Evolutionary conservation across 2,113 vertebrate genomes (phyloP), one percentile per base, ranked within the genome.

Genomic region (Nibea albiflora): DNA sequence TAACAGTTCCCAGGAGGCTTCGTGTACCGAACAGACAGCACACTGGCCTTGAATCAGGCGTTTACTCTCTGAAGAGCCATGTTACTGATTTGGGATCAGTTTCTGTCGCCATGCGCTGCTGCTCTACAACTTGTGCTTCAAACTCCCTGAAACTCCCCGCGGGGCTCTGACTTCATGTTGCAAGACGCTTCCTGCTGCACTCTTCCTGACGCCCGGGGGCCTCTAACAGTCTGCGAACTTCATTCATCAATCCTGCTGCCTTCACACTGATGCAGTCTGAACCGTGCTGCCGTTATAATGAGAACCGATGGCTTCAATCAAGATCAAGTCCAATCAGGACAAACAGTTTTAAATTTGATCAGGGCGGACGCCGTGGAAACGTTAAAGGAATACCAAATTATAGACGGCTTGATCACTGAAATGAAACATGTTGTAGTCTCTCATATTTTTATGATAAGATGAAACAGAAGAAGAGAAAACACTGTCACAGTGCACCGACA

Each of bases 111-210:
- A 67, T 19, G 53, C 44, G 5, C 81, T 26, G 73, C n/a, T 71
- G 74, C 76, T 24, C 71, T 35, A 76, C 64, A 70, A 64, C 67
- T 66, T 86, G 56, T 35, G 65, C 53, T 72, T n/a, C 31, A 14
- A 58, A 76, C 75, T 80, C 78, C 17, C 14, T 73, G 57, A 60
- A 50, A 31, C 76, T 80, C 88, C 83, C 84, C 11, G 50, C 47
- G 80, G 84, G 86, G 75, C 58, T 17, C 50, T 15, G 28, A 46
- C 52, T 76, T 73, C 67, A 53, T 56, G 64, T 76, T 42, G 68
- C 46, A 49, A 77, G 67, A 60, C 35, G 53, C 14, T 54, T 77
- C 76, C 56, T 57, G 24, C 8, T 10, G 12, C 63, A 17, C 49
- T 31, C 60, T 2, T 14, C 28, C 46, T 1, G 53, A 58, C 67